phyloP scores from a whole-genome alignment of 2,888 invertebrate genomes.

The Acleris laterana region DNA sequence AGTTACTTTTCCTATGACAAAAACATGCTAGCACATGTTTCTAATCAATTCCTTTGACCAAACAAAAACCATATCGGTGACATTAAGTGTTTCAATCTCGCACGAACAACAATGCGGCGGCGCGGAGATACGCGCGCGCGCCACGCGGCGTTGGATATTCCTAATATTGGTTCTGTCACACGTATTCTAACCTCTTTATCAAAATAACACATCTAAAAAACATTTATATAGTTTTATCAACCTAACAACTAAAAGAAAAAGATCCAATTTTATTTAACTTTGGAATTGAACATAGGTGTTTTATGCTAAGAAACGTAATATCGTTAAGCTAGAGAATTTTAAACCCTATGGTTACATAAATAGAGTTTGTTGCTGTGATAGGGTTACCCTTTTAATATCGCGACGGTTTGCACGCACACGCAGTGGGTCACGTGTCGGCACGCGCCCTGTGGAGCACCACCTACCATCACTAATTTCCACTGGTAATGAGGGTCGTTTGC shows the following conservation, averaged over 20 bases:
- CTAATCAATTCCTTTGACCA: conserved; percentile 32
- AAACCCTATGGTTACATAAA: background rate
- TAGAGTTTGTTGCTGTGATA: background rate
- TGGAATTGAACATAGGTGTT: too few species aligned
- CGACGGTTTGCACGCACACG: conserved; percentile 65
- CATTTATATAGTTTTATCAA: background rate
- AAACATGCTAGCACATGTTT: conserved; percentile 20
- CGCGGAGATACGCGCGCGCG: conserved; percentile 40
- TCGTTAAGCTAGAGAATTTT: background rate
- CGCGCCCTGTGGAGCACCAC: conserved; percentile 53
- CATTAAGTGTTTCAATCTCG: conserved; percentile 71
- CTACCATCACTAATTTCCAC: conserved; percentile 55
- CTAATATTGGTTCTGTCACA: conserved; percentile 45
- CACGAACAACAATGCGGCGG: conserved; percentile 60
- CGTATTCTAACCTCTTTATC: conserved; percentile 42
- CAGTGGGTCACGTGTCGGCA: conserved; percentile 61
- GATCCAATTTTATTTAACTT: too few species aligned
- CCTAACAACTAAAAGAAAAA: too few species aligned
- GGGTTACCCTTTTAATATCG: conserved; percentile 73
- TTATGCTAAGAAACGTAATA: too few species aligned
- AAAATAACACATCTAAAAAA: background rate
- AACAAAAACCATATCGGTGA: conserved; percentile 54
- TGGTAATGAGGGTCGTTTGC: conserved; percentile 58
- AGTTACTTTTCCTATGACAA: too few species aligned
- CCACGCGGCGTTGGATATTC: conserved; percentile 29